Evolutionary conservation across 2,888 invertebrate genomes (phyloP).

Genomic region (Eubasilissa splendida): DNA sequence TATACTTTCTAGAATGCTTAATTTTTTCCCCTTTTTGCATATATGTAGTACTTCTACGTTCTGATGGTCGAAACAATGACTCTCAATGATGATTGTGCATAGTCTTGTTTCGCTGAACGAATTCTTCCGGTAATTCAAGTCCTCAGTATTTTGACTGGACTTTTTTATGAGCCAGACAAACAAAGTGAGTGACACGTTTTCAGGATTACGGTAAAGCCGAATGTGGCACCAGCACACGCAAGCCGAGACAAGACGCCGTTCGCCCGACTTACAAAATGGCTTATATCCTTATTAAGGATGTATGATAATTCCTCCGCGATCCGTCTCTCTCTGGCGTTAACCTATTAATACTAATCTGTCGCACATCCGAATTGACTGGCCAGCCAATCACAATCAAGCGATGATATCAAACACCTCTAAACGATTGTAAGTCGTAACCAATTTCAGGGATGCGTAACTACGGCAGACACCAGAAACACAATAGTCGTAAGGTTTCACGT

Average conservation of each 20-base stretch:
- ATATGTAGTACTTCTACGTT: too few relatives aligned
- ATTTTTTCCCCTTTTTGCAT: too few relatives aligned
- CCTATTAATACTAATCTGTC: constrained; percentile 26
- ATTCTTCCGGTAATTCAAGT: too few relatives aligned
- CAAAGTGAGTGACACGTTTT: too few relatives aligned
- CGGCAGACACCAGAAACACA: not conserved
- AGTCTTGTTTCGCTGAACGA: too few relatives aligned
- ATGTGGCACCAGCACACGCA: not conserved
- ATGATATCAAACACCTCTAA: constrained; percentile 38
- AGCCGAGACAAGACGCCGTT: constrained; percentile 6
- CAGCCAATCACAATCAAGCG: constrained; percentile 29
- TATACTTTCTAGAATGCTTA: too few relatives aligned
- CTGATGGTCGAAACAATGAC: too few relatives aligned
- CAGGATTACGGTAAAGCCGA: too few relatives aligned
- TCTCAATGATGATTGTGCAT: too few relatives aligned
- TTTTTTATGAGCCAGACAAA: too few relatives aligned
- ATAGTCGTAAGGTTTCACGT: not conserved
- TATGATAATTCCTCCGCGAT: constrained; percentile 31
- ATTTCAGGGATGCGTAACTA: constrained; percentile 17
- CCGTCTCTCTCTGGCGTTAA: constrained; percentile 25
- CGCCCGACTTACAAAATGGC: constrained; percentile 23
- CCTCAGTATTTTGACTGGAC: too few relatives aligned
- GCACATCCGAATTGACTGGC: constrained; percentile 35
- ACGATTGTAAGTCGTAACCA: constrained; percentile 26
- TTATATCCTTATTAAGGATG: constrained; percentile 35